Conservation (phyloP, 2,888 invertebrate species). For the Tetheella fluctuosa region DNA sequence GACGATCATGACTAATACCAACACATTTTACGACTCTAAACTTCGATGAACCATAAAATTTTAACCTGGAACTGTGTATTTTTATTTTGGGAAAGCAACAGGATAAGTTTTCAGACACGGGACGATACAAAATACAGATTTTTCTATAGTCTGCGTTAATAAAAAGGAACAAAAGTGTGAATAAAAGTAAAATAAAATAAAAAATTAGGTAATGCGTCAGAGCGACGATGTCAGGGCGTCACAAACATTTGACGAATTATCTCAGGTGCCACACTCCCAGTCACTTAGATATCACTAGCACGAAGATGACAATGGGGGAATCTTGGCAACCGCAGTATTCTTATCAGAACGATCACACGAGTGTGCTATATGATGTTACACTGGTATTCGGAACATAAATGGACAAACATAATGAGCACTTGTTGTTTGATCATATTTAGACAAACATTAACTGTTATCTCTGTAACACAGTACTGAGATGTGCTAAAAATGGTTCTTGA, state of each 20-base stretch:
- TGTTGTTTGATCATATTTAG: neutral
- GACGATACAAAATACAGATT: neutral
- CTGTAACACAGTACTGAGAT: neutral
- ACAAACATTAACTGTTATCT: neutral
- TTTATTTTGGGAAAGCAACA: neutral
- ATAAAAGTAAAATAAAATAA: neutral
- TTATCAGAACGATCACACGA: conserved; percentile 35
- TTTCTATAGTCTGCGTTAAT: neutral
- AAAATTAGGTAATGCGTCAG: neutral
- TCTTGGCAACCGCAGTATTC: conserved; percentile 53
- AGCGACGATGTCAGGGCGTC: neutral
- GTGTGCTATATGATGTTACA: conserved; percentile 18
- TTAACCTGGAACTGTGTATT: conserved; percentile 51
- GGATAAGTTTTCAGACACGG: neutral
- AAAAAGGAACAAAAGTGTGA: neutral
- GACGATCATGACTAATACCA: conserved; percentile 24
- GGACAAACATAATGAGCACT: neutral
- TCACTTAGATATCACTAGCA: conserved; percentile 46
- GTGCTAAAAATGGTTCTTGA: conserved; percentile 1
- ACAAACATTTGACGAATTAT: conserved; percentile 45
- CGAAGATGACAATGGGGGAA: conserved; percentile 57
- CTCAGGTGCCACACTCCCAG: conserved; percentile 48
- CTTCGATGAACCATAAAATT: conserved; percentile 64
- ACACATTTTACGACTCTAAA: conserved; percentile 50
- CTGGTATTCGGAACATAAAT: neutral